These are phyloP conservation scores for Hippolais icterina DNA, from an alignment of 2,113 vertebrate species.

Conservation along the genomic window DNA sequence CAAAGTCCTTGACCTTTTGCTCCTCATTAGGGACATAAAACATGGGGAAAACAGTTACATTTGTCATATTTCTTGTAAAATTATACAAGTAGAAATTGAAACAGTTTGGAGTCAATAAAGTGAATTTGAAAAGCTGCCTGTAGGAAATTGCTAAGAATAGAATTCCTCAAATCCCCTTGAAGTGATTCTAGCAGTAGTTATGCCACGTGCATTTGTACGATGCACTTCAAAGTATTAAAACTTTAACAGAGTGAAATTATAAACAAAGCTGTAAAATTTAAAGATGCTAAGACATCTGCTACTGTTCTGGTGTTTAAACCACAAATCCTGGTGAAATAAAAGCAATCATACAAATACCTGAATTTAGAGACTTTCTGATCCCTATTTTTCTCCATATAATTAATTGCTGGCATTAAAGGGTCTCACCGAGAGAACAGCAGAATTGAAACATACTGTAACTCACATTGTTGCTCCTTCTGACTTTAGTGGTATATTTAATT, in stretches of 20 bases:
- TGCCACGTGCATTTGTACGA: neutral
- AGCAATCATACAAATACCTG: neutral
- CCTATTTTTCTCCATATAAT: neutral
- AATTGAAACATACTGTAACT: neutral
- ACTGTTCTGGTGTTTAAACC: neutral
- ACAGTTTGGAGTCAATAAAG: conserved; percentile 52
- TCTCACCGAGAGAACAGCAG: neutral
- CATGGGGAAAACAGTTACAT: conserved; percentile 24
- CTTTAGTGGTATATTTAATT: neutral
- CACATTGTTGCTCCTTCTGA: neutral
- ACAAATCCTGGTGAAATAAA: neutral
- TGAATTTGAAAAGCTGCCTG: conserved; percentile 30
- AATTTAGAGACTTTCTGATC: neutral
- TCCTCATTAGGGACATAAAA: conserved; percentile 61
- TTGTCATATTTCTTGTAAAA: conserved; percentile 66
- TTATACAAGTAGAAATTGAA: conserved; percentile 53
- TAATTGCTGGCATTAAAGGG: neutral
- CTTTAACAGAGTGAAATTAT: conserved; percentile 20
- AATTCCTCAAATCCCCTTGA: neutral
- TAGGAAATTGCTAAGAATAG: conserved; percentile 13
- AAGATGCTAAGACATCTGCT: conserved; percentile 17
- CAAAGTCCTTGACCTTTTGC: conserved; percentile 52
- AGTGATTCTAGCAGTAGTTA: neutral
- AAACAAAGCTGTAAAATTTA: conserved; percentile 46
- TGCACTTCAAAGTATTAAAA: neutral